phyloP scores from a whole-genome alignment of 2,797 vertebrate species.

The Acanthurus lineatus region DNA sequence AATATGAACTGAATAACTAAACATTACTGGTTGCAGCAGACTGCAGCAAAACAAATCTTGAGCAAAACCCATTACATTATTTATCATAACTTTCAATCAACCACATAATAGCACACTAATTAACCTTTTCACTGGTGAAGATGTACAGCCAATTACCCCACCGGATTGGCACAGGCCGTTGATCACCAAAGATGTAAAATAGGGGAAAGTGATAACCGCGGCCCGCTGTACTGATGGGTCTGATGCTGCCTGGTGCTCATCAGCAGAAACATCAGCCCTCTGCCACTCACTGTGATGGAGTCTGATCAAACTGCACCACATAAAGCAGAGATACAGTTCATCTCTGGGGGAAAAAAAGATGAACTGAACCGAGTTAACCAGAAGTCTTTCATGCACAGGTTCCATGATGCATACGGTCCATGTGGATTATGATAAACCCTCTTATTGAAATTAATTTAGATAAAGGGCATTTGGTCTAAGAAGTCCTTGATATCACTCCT shows the following conservation, averaged over 20 bases:
- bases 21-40: constrained; percentile 22
- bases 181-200: constrained; percentile 73
- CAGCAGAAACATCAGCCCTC: constrained; percentile 35
- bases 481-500: constrained; percentile 54
- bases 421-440: constrained; percentile 62
- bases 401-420: constrained; percentile 54
- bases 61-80: constrained; percentile 64
- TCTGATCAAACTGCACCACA: background rate
- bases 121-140: constrained; percentile 79
- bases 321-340: background rate
- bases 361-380: constrained; percentile 50
- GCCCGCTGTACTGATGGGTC: constrained; percentile 47
- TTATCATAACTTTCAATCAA: constrained; percentile 78
- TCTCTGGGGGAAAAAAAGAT: constrained; percentile 14
- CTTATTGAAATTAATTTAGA: constrained; percentile 75
- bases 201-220: constrained; percentile 56
- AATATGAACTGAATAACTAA: constrained; percentile 9
- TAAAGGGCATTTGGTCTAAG: constrained; percentile 81
- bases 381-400: constrained; percentile 58
- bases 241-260: constrained; percentile 33
- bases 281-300: background rate
- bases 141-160: constrained; percentile 77
- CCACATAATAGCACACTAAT: constrained; percentile 76
- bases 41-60: constrained; percentile 63
- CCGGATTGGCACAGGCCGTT: constrained; percentile 63